Conservation (phyloP, 2,113 vertebrate species). For the Butorides virescens region DNA sequence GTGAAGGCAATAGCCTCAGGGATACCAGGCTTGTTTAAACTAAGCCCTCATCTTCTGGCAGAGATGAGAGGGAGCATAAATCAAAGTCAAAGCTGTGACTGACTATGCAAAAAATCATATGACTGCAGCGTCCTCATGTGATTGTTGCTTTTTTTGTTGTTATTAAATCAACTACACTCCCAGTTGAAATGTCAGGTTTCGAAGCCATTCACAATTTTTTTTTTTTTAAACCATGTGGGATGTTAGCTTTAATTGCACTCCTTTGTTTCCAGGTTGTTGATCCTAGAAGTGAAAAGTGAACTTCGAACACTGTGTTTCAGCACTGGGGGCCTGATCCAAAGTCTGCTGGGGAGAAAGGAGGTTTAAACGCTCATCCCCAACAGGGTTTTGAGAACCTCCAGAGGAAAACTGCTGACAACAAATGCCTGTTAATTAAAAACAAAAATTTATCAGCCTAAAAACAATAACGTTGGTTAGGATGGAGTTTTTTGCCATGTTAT, state of each 20-base stretch:
- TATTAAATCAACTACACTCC: background rate
- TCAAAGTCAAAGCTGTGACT: background rate
- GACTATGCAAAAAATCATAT: constrained; percentile 52
- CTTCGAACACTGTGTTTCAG: constrained; percentile 10
- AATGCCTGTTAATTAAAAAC: constrained; percentile 57
- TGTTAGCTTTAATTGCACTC: background rate
- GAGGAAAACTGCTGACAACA: constrained; percentile 35
- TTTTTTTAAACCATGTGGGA: background rate
- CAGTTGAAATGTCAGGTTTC: constrained; percentile 21
- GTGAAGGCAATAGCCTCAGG: constrained; percentile 16
- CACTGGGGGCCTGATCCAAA: background rate
- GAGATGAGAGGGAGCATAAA: constrained; percentile 18
- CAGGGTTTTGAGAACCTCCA: constrained; percentile 7
- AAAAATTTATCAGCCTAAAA: constrained; percentile 57
- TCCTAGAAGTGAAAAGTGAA: constrained; percentile 26
- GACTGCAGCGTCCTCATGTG: constrained; percentile 54
- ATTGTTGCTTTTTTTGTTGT: constrained; percentile 23
- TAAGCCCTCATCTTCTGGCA: constrained; percentile 42
- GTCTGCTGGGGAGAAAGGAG: background rate
- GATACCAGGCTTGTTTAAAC: constrained; percentile 32
- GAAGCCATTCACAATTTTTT: constrained; percentile 1
- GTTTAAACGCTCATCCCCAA: background rate
- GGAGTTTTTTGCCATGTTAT: constrained; percentile 37
- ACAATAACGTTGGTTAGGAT: constrained; percentile 31
- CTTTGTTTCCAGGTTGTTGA: constrained; percentile 40